Evolutionary conservation across 1,140 invertebrate species (phyloP).

Genomic region (Diabrotica virgifera): DNA sequence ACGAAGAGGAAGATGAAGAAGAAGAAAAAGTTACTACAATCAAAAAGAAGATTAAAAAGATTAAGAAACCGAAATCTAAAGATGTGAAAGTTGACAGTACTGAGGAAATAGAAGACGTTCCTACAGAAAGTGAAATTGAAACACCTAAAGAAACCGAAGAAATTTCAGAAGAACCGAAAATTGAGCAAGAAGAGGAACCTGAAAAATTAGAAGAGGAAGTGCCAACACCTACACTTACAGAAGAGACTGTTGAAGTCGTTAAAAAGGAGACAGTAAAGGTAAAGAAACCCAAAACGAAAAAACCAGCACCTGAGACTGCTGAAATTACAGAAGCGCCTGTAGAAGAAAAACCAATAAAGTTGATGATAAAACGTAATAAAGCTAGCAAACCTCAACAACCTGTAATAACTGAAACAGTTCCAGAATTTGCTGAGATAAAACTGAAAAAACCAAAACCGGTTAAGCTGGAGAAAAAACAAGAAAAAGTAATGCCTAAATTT

Average conservation of each 20-base stretch:
- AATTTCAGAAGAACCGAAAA: conserved; percentile 43
- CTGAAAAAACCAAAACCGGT: conserved; percentile 40
- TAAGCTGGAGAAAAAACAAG: conserved; percentile 41
- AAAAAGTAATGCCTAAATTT: conserved; percentile 60
- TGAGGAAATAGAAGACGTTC: conserved; percentile 45
- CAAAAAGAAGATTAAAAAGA: conserved; percentile 41
- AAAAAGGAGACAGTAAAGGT: neutral
- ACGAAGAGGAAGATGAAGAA: conserved; percentile 10
- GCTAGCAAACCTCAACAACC: conserved; percentile 24
- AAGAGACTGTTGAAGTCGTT: conserved; percentile 26
- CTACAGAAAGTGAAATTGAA: conserved; percentile 46
- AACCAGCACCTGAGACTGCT: conserved; percentile 54
- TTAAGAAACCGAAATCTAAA: conserved; percentile 33
- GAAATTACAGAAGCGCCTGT: conserved; percentile 38
- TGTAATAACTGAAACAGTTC: conserved; percentile 25
- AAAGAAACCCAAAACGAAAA: conserved; percentile 57
- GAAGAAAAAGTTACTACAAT: conserved; percentile 15
- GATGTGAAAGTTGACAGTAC: conserved; percentile 37
- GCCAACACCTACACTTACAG: conserved; percentile 33
- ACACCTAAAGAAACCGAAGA: conserved; percentile 44
- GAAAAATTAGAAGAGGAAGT: conserved; percentile 44
- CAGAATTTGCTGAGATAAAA: conserved; percentile 44
- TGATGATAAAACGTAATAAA: conserved; percentile 18
- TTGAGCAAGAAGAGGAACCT: conserved; percentile 50
- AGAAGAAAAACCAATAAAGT: conserved; percentile 15